Base-by-base conservation (phyloP, 2,888 invertebrate species). In the Galerucella calmariensis region DNA sequence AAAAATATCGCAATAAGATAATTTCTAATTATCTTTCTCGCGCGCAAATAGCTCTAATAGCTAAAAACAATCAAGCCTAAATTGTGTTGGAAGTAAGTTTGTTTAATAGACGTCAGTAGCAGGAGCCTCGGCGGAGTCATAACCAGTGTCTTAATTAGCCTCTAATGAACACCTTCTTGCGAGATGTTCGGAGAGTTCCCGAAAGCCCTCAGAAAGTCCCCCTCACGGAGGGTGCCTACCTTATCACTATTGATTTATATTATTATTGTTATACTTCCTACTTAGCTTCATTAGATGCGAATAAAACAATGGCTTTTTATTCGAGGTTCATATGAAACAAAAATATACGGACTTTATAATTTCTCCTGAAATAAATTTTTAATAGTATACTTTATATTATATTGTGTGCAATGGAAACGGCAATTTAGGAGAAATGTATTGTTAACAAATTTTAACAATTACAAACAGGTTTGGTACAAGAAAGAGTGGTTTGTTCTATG, bases 61-160 rank as follows among this genome's bases (percentile, higher is more conserved):
- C 63, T 71, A 51, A 44, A 79, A 80, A 81, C 79, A 79, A 81
- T 80, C 78, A 77, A 72, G 81, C 79, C 77, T 79, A 81, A 82
- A 80, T 44, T 70, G 79, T 79, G 80, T 71, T 74, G 78, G 44
- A 65, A 78, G 80, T 78, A 79, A 81, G 82, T 84, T 81, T 81
- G 79, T 83, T 83, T 83, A 82, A 83, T 83, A 82, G 82, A 81
- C 82, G 81, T 82, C 81, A 81, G 81, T 16, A 83, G 80, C 79
- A 78, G 78, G 78, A 79, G 82, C 81, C 84, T 82, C 84, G 78
- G 81, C 75, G 83, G 83, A 80, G 80, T 80, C 83, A 83, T 84
- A 84, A 83, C 84, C 82, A 80, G 82, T 81, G 80, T 84, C 83
- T 83, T 84, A 84, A 84, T 84, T 84, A 84, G 81, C 83, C 81